These are phyloP conservation scores for Philereme transversata DNA, from an alignment of 2,888 invertebrate genomes.

Conservation along the genomic window DNA sequence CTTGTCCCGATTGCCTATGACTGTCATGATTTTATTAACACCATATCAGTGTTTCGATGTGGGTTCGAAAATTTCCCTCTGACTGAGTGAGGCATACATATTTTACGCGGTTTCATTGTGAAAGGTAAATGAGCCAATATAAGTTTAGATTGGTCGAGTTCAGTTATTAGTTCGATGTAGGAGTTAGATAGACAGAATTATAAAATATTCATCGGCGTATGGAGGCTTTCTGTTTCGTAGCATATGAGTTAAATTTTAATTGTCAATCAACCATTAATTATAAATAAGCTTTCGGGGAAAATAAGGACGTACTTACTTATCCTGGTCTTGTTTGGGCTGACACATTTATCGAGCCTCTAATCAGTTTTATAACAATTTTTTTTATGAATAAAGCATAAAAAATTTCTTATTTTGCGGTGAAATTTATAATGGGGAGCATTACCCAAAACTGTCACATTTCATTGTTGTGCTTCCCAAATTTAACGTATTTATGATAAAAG, in stretches of 20 bases:
- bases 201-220: conserved; percentile 63
- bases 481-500: conserved; percentile 59
- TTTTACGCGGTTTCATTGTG: conserved; percentile 66
- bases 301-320: conserved; percentile 11
- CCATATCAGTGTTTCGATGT: conserved; percentile 66
- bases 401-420: conserved; percentile 23
- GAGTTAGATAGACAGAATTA: conserved; percentile 66
- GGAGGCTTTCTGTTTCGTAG: conserved; percentile 63
- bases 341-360: background rate
- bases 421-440: conserved; percentile 27
- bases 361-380: background rate
- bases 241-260: conserved; percentile 63
- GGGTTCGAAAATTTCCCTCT: conserved; percentile 60
- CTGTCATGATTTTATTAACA: conserved; percentile 82
- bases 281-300: conserved; percentile 39
- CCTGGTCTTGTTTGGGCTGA: background rate
- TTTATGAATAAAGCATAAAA: conserved; percentile 18
- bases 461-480: conserved; percentile 45
- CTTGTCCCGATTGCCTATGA: conserved; percentile 79
- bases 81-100: conserved; percentile 59
- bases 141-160: conserved; percentile 64
- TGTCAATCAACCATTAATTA: conserved; percentile 61
- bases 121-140: conserved; percentile 65
- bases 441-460: conserved; percentile 35
- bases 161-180: conserved; percentile 66